Conservation (phyloP, 2,797 vertebrate genomes). For the Ambastaia sidthimunki region DNA sequence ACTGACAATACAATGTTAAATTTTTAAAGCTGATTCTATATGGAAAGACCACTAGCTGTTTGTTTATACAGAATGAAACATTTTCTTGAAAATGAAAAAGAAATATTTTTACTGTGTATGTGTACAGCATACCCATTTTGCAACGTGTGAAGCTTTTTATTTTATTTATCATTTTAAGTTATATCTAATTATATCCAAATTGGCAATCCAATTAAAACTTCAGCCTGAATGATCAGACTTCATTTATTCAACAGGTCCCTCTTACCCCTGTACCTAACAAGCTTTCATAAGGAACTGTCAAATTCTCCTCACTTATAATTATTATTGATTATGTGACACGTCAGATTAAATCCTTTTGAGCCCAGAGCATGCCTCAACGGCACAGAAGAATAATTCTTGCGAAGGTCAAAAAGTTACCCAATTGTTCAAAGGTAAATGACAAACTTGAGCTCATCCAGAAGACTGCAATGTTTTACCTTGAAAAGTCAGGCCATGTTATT, state of each 20-base stretch:
- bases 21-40: too few relatives aligned
- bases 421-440: conserved; percentile 26
- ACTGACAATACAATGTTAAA: too few relatives aligned
- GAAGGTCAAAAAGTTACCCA: conserved; percentile 16
- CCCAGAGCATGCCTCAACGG: background rate
- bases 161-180: too few relatives aligned
- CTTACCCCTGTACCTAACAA: conserved; percentile 13
- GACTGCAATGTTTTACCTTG: background rate
- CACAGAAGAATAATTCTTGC: background rate
- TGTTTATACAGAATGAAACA: too few relatives aligned
- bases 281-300: conserved; percentile 24
- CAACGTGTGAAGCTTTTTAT: too few relatives aligned
- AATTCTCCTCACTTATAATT: conserved; percentile 42
- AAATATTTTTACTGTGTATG: too few relatives aligned
- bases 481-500: conserved; percentile 8
- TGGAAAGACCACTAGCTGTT: too few relatives aligned
- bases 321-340: conserved; percentile 52
- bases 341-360: conserved; percentile 35
- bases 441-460: conserved; percentile 18
- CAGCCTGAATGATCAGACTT: background rate
- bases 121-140: too few relatives aligned
- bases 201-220: background rate
- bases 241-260: background rate
- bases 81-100: too few relatives aligned
- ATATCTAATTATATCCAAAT: background rate